Evolutionary conservation across 2,888 invertebrate genomes (phyloP).

Genomic region (Antheraea yamamai): DNA sequence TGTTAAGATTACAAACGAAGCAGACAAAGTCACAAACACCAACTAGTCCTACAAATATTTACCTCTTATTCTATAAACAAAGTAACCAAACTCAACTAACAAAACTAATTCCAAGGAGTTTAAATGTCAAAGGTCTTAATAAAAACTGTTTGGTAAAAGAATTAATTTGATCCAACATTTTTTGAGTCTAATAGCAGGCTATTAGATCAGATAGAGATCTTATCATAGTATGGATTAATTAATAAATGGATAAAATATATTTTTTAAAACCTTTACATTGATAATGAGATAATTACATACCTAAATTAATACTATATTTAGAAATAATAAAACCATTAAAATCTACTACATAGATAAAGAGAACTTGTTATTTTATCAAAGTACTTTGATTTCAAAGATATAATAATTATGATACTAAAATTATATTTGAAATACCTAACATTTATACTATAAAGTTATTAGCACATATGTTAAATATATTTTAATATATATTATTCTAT

Average conservation of each 20-base stretch:
- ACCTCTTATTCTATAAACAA: too few species aligned
- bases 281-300: neutral
- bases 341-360: neutral
- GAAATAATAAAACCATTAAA: neutral
- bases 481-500: too few species aligned
- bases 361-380: neutral
- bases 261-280: neutral
- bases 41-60: too few species aligned
- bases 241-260: neutral
- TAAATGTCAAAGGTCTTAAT: too few species aligned
- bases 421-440: neutral
- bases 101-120: too few species aligned
- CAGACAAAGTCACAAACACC: too few species aligned
- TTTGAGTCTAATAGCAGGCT: too few species aligned
- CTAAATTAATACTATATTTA: neutral
- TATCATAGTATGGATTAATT: neutral
- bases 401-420: constrained; percentile 8
- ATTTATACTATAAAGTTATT: neutral
- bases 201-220: too few species aligned
- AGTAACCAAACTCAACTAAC: too few species aligned
- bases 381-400: neutral
- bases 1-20: too few species aligned
- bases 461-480: neutral
- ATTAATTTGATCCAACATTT: too few species aligned
- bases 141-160: too few species aligned